phyloP scores from a whole-genome alignment of 2,113 vertebrate genomes.

The Pteronura brasiliensis region DNA sequence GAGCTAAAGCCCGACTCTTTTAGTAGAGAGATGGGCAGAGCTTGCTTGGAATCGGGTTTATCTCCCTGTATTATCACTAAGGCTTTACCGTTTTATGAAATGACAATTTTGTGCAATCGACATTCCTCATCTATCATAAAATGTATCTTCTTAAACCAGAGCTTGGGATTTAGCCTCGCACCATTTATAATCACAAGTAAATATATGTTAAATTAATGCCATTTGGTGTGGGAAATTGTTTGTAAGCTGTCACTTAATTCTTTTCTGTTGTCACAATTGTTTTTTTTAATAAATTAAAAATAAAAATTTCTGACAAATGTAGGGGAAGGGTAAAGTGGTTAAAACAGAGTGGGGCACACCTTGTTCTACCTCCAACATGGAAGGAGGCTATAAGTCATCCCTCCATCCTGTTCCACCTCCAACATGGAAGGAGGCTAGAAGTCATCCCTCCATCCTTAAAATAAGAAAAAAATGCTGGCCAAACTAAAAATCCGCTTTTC shows the following conservation, averaged over 20 bases:
- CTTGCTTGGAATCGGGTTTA: not conserved
- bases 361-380: not conserved
- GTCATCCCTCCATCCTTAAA: not conserved
- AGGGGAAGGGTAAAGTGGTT: not conserved
- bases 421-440: not conserved
- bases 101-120: not conserved
- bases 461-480: not conserved
- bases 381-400: not conserved
- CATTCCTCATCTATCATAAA: not conserved
- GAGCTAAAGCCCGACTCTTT: not conserved
- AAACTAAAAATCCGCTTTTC: not conserved
- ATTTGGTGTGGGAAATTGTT: not conserved
- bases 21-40: not conserved
- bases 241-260: not conserved
- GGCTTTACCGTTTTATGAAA: not conserved
- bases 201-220: not conserved
- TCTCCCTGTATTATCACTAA: not conserved
- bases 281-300: not conserved
- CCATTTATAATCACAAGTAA: not conserved
- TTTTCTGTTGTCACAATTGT: not conserved
- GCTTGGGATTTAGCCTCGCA: not conserved
- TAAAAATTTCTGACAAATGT: not conserved
- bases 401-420: not conserved
- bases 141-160: not conserved
- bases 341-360: not conserved